Evolutionary conservation across 2,113 vertebrate species (phyloP), one percentile per base, ranked within the genome.

Genomic region (Oryzias celebensis): DNA sequence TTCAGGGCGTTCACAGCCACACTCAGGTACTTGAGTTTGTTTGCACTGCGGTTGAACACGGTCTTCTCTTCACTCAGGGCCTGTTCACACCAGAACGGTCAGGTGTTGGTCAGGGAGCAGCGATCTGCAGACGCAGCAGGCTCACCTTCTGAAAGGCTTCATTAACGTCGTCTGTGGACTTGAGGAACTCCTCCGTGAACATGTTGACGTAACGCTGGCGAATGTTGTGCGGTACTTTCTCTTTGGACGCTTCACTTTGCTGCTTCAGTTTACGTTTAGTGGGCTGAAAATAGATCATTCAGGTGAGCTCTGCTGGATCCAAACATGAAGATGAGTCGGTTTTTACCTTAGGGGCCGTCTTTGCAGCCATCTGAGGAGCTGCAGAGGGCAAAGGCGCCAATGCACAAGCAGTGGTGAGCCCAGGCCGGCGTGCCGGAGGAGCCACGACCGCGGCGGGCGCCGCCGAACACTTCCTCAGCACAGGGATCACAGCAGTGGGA

Each of bases 81-180:
- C 93, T 96, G 28, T 26, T 14, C 51, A 63, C 12, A 52, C 8
- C 3, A 47, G 3, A 31, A 6, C 1, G 36, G 10, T 36, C 36
- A 36, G 36, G 10, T 0, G 15, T 41, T 26, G 5, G 7, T n/a
- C 20, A 56, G 14, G 20, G 20, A 6, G 5, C 15, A 7, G 0
- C 20, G 0, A 18, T 45, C n/a, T 3, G 10, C 2, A 5, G 3
- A 17, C 31, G 45, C 6, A 46, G 44, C 5, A 48, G 13, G 20
- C 24, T 80, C 60, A 95, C 94, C 92, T 93, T 96, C 41, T 92
- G 80, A 75, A 94, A 87, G 52, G 94, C 93, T 20, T 94, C 92
- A 28, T 91, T 87, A 12, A 90, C 76, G 17, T 91, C 91, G 51
- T 73, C 31, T 18, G 84, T 90, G 0, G 78, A 87, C 87, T 91